phyloP scores from a whole-genome alignment of 2,113 vertebrate species.

The Cacatua alba region DNA sequence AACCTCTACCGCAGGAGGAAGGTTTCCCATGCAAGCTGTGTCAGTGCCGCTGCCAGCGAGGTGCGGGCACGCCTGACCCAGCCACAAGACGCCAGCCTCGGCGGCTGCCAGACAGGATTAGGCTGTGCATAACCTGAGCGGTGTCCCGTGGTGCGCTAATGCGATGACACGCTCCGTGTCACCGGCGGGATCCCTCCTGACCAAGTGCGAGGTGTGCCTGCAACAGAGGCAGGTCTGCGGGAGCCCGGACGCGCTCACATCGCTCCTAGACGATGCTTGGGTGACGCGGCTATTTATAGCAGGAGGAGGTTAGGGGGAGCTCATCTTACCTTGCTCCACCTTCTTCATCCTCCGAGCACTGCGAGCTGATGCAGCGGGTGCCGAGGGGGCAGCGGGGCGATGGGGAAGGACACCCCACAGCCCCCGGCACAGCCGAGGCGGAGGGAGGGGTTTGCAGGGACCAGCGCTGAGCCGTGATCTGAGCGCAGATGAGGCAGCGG shows the following conservation, averaged over 20 bases:
- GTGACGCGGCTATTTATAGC: neutral
- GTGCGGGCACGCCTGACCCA: neutral
- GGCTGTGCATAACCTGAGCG: neutral
- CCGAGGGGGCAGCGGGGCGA: neutral
- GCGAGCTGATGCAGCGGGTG: neutral
- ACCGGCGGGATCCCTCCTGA: neutral
- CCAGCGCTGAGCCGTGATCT: neutral
- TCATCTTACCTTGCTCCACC: conserved; percentile 14
- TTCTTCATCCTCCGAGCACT: neutral
- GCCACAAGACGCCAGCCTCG: neutral
- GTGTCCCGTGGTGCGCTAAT: neutral
- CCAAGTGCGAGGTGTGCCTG: neutral
- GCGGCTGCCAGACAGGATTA: conserved; percentile 3
- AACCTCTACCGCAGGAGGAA: neutral
- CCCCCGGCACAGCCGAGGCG: neutral
- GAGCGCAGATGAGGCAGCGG: neutral
- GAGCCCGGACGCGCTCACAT: neutral
- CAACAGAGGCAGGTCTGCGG: neutral
- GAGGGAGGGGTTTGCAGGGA: neutral
- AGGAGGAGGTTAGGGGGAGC: neutral
- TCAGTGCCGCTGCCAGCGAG: neutral
- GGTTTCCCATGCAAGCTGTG: neutral
- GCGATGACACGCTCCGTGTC: neutral
- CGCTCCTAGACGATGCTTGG: neutral
- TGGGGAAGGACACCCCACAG: neutral